Base-by-base conservation (phyloP, 2,797 vertebrate species). In the Protonibea diacanthus region DNA sequence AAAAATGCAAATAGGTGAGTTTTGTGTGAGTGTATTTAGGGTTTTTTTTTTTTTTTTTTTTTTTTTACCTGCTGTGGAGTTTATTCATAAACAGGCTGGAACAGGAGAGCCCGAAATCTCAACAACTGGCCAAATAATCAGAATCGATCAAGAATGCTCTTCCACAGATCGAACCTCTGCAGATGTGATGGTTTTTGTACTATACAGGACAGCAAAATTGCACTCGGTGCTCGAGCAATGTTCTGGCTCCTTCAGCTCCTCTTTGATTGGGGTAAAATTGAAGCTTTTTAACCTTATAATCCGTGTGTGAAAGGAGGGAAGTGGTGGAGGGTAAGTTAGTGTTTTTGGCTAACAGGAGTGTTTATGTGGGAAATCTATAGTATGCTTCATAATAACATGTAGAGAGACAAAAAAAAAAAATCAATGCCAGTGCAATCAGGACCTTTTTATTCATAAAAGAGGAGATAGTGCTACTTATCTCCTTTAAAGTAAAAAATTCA, bases 271-370 rank as follows among this genome's bases (percentile, higher is more conserved):
- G 8, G 33, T 38, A 38, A 56, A 56, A 61, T 11, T 42, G 23
- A 58, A 64, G 38, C 20, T 23, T 73, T 77, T 59, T 47, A 56
- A 42, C 14, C 33, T 56, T 15, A 20, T 33, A 48, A 61, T 59
- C 59, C 27, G 11, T 33, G 21, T 14, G 23, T 49, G 52, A 68
- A 23, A 55, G 5, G 33, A 44, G 55, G n/a, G 17, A 23, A 49
- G 23, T 12, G 40, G 1, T 45, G 7, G 1, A 64, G 1, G 25
- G 17, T 48, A 4, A 64, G 23, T 11, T 7, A 44, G 42, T 44
- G 42, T 14, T 29, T 78, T 20, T 29, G 45, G 15, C 68, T 20
- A 48, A 71, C 29, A 61, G 49, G 58, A 58, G 44, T 25, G 67
- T 71, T 29, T 9, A 48, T n/a, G 40, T 9, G n/a, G 20, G 52